A percentile compares a stretch with the other conserved stretches of the same genome.
Conservation (phyloP, 92 coral and sea anemone species). For the Ricordea florida region DNA sequence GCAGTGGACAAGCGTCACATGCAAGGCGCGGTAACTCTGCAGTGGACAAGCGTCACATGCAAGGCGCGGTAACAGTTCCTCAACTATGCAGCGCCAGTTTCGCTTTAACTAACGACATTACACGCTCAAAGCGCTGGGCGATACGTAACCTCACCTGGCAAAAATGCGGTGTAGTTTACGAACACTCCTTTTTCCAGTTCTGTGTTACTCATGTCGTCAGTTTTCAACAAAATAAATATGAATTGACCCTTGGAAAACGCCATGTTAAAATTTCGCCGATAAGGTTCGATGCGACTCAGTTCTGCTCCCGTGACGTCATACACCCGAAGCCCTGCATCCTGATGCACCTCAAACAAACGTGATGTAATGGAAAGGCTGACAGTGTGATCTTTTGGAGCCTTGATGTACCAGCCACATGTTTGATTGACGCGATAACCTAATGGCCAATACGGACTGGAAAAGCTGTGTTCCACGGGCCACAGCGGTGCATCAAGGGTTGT, state of each 20-base stretch:
- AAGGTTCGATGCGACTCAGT: background rate
- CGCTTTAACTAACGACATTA: too few species aligned
- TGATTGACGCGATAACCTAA: background rate
- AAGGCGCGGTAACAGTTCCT: too few species aligned
- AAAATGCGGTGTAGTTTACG: slow-evolving; percentile 13
- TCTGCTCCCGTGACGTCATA: slow-evolving; percentile 22
- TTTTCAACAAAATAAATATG: slow-evolving; percentile 40
- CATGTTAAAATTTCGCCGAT: background rate
- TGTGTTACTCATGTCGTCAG: background rate
- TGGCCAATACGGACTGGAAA: slow-evolving; percentile 44
- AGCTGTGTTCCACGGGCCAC: slow-evolving; percentile 15
- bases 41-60: too few species aligned
- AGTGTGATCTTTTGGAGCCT: slow-evolving; percentile 7
- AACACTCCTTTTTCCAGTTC: background rate
- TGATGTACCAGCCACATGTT: slow-evolving; percentile 36
- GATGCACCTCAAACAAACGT: background rate
- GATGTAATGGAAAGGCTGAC: background rate
- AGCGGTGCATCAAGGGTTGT: slow-evolving; percentile 9
- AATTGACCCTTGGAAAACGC: slow-evolving; percentile 34
- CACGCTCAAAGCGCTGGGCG: too few species aligned
- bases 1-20: too few species aligned
- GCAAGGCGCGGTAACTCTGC: too few species aligned
- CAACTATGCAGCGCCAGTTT: too few species aligned
- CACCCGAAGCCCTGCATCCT: background rate
- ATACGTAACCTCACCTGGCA: background rate